Evolutionary conservation across 2,888 invertebrate genomes (phyloP), one percentile per base, ranked within the genome.

Genomic region (Drosophila mercatorum): DNA sequence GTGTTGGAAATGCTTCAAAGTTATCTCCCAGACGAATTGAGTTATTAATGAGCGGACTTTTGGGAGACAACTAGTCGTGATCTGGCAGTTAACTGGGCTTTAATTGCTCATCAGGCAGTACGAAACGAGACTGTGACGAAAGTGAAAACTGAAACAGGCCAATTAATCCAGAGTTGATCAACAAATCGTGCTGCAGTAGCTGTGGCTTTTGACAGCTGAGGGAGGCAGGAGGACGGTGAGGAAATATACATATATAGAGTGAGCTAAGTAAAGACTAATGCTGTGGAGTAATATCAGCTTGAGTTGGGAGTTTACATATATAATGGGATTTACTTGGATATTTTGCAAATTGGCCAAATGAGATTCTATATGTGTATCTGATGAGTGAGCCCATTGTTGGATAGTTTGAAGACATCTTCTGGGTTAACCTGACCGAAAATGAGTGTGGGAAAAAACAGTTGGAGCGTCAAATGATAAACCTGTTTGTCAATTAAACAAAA

Each of bases 391-490:
- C 40, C 52, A 64, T 40, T 60, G 77, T 76, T 14, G 36, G 26
- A 40, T 28, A 57, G 10, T n/a, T 49, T 57, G 60, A 36, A 22
- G 38, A 22, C 22, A 34, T 63, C 43, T 40, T 66, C 22, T 53
- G 14, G 72, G 51, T 71, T 67, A 65, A 67, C 49, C 66, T 81
- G 61, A 75, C 69, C 71, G 59, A 81, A 85, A 83, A 86, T 83
- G 72, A 88, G 70, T 86, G 86, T 86, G 86, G 88, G 86, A 86
- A 86, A 55, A 43, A 88, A 86, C 76, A 83, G 85, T 81, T 87
- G 78, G 88, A 87, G 86, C 88, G 83, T 81, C 83, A 88, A 88
- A 83, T 86, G 88, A 86, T 88, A 86, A 88, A 86, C 86, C 86
- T 88, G 86, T 86, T 86, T 86, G 88, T 88, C 86, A 86, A 88